These are phyloP conservation scores for Grammomys surdaster DNA, from an alignment of 2,113 vertebrate genomes.

Conservation along the genomic window DNA sequence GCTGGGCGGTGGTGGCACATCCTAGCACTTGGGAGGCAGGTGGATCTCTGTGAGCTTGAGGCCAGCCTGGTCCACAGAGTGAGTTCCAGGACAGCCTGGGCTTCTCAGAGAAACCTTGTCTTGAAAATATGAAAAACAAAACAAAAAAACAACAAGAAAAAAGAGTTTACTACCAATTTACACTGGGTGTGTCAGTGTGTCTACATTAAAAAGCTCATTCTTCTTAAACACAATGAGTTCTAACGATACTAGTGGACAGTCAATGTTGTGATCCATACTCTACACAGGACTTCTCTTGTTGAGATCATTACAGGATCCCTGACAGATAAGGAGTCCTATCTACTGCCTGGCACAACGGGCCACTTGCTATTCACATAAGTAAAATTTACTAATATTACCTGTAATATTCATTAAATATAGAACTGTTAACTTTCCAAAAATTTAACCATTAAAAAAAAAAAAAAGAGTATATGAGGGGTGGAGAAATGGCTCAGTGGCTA, in stretches of 20 bases:
- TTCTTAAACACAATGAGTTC: background rate
- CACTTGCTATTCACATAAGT: background rate
- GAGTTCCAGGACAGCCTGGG: background rate
- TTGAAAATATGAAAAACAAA: too few relatives aligned
- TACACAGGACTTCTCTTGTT: background rate
- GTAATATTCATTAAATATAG: background rate
- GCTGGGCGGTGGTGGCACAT: background rate
- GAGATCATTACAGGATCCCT: background rate
- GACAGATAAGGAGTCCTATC: background rate
- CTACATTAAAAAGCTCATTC: background rate
- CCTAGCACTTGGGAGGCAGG: background rate
- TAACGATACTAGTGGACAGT: background rate
- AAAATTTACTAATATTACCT: background rate
- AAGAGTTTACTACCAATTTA: background rate
- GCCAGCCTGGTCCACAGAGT: background rate
- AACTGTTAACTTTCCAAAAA: background rate
- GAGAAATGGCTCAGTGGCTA: background rate
- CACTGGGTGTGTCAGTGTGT: background rate
- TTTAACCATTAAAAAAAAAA: background rate
- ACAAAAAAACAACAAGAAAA: too few relatives aligned
- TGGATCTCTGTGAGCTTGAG: background rate
- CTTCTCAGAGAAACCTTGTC: background rate
- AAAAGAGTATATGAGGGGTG: background rate
- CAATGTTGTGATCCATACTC: background rate
- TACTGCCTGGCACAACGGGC: background rate